Conservation (phyloP, 2,888 invertebrate species). For the Rotaria magnacalcarata region DNA sequence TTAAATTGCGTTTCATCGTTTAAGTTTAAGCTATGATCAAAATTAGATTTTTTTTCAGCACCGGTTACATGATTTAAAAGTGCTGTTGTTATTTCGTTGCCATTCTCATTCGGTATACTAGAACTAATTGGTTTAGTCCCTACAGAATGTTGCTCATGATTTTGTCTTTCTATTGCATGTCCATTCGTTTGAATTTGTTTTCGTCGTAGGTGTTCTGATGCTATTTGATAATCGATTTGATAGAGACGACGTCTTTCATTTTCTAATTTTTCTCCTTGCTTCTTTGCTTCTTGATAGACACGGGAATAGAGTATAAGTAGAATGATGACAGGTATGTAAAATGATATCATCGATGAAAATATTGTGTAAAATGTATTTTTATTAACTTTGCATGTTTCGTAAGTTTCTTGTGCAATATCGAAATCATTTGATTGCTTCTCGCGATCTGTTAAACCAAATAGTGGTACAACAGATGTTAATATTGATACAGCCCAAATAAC, state of each 20-base stretch:
- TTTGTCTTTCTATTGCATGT: neutral
- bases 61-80: neutral
- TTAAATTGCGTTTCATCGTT: neutral
- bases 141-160: neutral
- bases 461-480: constrained; percentile 66
- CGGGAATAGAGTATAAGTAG: constrained; percentile 66
- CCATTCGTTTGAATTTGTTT: neutral
- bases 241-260: constrained; percentile 52
- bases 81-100: neutral
- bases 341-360: constrained; percentile 67
- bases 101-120: neutral
- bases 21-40: neutral
- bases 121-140: neutral
- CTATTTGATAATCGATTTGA: constrained; percentile 31
- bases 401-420: too few species aligned
- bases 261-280: constrained; percentile 62
- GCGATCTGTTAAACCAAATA: constrained; percentile 63
- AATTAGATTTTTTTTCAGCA: neutral
- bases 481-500: constrained; percentile 65
- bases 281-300: constrained; percentile 64
- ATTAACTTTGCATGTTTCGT: constrained; percentile 64
- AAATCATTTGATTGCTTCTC: constrained; percentile 49
- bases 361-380: constrained; percentile 66
- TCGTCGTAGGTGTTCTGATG: neutral
- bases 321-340: constrained; percentile 67